A percentile compares a stretch with the other conserved stretches of the same genome.
Evolutionary conservation across 2,797 vertebrate genomes (phyloP).

Genomic region (Crotalus adamanteus): DNA sequence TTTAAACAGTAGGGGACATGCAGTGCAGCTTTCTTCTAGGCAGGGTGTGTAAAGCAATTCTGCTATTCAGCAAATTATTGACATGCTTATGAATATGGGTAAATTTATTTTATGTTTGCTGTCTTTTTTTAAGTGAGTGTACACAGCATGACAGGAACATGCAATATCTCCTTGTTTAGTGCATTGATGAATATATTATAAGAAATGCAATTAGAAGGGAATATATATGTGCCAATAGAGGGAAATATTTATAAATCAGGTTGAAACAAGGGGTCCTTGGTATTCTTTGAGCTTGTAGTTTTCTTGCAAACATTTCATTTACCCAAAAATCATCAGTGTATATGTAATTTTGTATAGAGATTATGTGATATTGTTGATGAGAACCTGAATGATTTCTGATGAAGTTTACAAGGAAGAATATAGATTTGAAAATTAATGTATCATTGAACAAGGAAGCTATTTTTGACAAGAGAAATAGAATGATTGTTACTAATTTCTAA

Average conservation of each 20-base stretch:
- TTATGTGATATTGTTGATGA: not conserved
- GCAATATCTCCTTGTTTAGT: not conserved
- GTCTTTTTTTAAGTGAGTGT: not conserved
- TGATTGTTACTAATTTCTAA: not conserved
- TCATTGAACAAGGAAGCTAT: not conserved
- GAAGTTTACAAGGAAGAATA: not conserved
- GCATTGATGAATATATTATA: not conserved
- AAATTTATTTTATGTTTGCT: not conserved
- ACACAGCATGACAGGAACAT: not conserved
- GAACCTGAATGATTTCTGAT: not conserved
- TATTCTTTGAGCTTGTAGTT: not conserved
- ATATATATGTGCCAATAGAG: not conserved
- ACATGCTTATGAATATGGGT: not conserved
- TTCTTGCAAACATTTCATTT: not conserved
- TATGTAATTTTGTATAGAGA: not conserved
- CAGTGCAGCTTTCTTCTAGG: not conserved
- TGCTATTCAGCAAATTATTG: not conserved
- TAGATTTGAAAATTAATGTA: not conserved
- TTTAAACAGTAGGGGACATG: not conserved
- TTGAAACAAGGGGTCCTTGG: not conserved
- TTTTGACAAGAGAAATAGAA: not conserved
- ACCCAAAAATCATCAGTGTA: not conserved
- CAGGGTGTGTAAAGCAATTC: not conserved
- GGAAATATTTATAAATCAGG: not conserved
- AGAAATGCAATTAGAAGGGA: not conserved